phyloP scores from a whole-genome alignment of 1,140 invertebrate species.

The Mya arenaria region DNA sequence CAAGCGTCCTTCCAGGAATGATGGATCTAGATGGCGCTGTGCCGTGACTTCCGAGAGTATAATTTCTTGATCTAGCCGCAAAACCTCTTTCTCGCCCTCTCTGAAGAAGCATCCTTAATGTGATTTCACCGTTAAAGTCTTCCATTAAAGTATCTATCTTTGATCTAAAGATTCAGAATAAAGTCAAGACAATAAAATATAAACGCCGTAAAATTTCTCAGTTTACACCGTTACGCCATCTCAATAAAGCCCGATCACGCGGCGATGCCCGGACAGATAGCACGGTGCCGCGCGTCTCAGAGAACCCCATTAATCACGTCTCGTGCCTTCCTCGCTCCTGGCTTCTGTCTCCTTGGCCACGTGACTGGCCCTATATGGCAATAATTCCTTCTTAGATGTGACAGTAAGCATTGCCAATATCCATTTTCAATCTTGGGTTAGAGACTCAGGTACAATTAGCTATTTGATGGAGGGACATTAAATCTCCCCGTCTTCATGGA shows the following conservation, averaged over 20 bases:
- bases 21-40: constrained; percentile 4
- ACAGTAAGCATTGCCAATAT: constrained; percentile 15
- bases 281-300: constrained; percentile 36
- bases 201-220: constrained; percentile 44
- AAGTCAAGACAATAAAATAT: constrained; percentile 38
- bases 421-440: constrained; percentile 8
- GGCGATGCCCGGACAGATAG: constrained; percentile 32
- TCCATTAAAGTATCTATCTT: constrained; percentile 26
- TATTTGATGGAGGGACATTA: too few species aligned
- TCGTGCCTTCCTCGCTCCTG: constrained; percentile 25
- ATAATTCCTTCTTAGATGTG: constrained; percentile 54
- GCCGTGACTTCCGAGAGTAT: constrained; percentile 20
- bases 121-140: constrained; percentile 16
- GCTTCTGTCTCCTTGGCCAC: constrained; percentile 36
- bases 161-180: constrained; percentile 22
- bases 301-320: constrained; percentile 45
- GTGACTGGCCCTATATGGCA: constrained; percentile 32
- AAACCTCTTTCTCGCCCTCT: constrained; percentile 10
- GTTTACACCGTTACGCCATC: constrained; percentile 46
- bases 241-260: constrained; percentile 34
- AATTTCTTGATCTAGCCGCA: constrained; percentile 28
- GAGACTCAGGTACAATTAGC: constrained; percentile 32
- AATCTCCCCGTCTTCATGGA: too few species aligned
- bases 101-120: constrained; percentile 9
- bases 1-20: too few species aligned